Evolutionary conservation across 2,113 vertebrate species (phyloP).

Genomic region (Manacus vitellinus): DNA sequence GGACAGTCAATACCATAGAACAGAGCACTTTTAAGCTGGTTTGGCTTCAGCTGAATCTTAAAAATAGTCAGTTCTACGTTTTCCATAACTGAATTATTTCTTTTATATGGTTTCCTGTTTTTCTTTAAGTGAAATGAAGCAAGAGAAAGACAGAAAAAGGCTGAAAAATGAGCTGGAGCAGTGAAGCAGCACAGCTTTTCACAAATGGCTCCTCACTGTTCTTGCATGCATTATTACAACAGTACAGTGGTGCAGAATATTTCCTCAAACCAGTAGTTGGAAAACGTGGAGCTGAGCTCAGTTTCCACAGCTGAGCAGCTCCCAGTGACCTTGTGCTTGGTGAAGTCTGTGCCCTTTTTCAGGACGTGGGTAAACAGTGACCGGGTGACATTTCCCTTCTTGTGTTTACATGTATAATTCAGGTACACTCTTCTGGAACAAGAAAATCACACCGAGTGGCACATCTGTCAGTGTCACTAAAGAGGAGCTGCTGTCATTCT

Average conservation of each 20-base stretch:
- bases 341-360: neutral
- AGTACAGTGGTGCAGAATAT: neutral
- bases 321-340: neutral
- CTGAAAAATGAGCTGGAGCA: neutral
- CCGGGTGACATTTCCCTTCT: neutral
- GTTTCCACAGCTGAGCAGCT: neutral
- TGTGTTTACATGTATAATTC: neutral
- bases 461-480: neutral
- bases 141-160: neutral
- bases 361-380: neutral
- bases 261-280: neutral
- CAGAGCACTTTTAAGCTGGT: neutral
- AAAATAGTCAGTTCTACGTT: neutral
- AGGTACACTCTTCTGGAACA: neutral
- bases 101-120: neutral
- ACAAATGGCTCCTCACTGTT: neutral
- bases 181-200: neutral
- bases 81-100: neutral
- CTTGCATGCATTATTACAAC: neutral
- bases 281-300: neutral
- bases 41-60: neutral
- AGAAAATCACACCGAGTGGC: neutral
- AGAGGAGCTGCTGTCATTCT: neutral
- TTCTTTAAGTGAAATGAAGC: neutral
- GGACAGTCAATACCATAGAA: neutral